Base-by-base conservation (phyloP, 2,797 vertebrate species). In the Sebastes hubbsi region DNA sequence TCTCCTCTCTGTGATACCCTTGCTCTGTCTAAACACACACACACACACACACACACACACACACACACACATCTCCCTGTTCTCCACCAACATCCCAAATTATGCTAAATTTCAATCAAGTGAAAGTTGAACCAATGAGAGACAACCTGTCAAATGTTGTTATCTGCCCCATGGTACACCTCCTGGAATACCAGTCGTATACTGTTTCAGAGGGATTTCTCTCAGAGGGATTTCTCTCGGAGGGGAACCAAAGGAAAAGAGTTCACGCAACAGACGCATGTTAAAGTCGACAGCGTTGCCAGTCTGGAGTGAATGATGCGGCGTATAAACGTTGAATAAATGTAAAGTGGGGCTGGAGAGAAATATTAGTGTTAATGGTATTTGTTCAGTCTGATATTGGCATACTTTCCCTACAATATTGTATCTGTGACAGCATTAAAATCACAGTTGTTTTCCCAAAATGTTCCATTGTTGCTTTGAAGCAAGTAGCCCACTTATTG, bases 1-100 rank as follows among this genome's bases (percentile, higher is more conserved):
- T 88, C 92, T 93, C 91, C 93, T 94, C 94, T 93, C 89, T 92
- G 88, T 89, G 83, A 89, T 42, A n/a, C 87, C 82, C 75, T 75
- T 14, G 22, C 75, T 77, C 63, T 30, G 60, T 65, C 25, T 30
- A 4, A 32, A 77, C 36, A 32, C 22, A 66, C 54, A 77, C 38
- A 73, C 32, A 79, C 58, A 71, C 56, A 60, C 36, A 32, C 60
- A 29, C 27, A 27, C 54, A 46, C 60, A 61, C n/a, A 11, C 10
- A 20, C 49, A 34, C 10, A 20, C 49, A 34, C 10, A 20, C 49
- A 34, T 18, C 24, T 38, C 60, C 18, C 60, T 29, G 3, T 16
- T 67, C 11, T 61, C 25, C 0, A 1, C 30, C 61, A 27, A 38
- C n/a, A 68, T 12, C 49, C 22, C 18, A 59, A 25, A 34, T 12